These are phyloP conservation scores for Scopus umbretta DNA, from an alignment of 2,113 vertebrate species.

Conservation along the genomic window DNA sequence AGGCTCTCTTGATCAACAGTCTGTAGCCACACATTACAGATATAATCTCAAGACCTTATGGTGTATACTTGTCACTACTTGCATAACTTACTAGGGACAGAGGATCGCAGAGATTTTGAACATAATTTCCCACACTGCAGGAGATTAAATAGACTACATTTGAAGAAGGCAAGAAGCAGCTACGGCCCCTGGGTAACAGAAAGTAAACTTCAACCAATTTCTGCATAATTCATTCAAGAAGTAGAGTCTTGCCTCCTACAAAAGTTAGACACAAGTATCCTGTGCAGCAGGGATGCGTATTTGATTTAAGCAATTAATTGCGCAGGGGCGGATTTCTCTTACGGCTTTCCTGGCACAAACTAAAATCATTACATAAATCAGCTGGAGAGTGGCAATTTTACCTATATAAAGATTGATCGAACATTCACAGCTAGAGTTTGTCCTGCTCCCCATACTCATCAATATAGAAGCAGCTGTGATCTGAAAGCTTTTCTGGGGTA, in stretches of 20 bases:
- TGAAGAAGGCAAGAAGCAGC: constrained; percentile 74
- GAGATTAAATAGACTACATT: constrained; percentile 80
- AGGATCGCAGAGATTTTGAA: constrained; percentile 77
- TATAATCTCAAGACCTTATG: constrained; percentile 87
- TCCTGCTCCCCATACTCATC: constrained; percentile 38
- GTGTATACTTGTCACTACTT: constrained; percentile 92
- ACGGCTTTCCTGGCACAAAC: neutral
- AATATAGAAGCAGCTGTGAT: constrained; percentile 55
- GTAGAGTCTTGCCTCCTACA: constrained; percentile 1
- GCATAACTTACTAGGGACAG: constrained; percentile 81
- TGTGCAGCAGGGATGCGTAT: neutral
- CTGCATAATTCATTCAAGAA: constrained; percentile 49
- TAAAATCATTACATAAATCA: constrained; percentile 46
- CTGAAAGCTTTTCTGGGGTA: constrained; percentile 56
- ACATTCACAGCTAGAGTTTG: constrained; percentile 49
- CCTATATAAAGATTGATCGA: constrained; percentile 38
- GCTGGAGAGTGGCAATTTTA: constrained; percentile 37
- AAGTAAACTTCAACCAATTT: constrained; percentile 72
- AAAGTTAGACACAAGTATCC: constrained; percentile 34
- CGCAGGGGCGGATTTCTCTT: neutral
- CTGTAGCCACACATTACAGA: constrained; percentile 92
- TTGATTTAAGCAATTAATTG: constrained; percentile 39
- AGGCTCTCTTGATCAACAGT: constrained; percentile 88
- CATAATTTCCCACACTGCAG: constrained; percentile 82
- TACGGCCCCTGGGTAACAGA: constrained; percentile 60